Evolutionary conservation across 2,888 invertebrate genomes (phyloP), one percentile per base, ranked within the genome.

Genomic region (Polymixis flavicincta): DNA sequence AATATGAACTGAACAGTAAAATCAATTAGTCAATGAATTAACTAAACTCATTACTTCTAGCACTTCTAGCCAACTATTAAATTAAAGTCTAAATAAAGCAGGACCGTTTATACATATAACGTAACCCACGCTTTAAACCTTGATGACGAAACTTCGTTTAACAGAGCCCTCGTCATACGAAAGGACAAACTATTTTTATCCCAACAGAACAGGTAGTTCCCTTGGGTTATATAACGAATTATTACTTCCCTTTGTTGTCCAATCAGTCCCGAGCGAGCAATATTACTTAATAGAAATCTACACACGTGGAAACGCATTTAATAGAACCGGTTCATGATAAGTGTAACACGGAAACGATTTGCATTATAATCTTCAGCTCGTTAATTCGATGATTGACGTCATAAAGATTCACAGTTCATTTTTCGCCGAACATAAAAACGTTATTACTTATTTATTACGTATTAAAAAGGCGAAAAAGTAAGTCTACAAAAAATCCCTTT

Each of bases 201-300:
- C 75, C 57, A 8, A 50, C 69, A 67, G 77, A 70, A 82, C 82
- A 84, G 84, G 85, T 84, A 84, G 84, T 71, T 82, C 78, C 71
- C 69, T 70, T 70, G 71, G 82, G 79, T 74, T 82, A 64, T 59
- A 78, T 57, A 76, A 79, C 69, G 71, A 72, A 82, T 74, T 70
- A 79, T 72, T 76, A 65, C 69, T 68, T 79, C 71, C 74, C 74
- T 79, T 84, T 84, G 85, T 84, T 82, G 75, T 70, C 66, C 73
- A 76, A 84, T 78, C 76, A 79, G 68, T 67, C 63, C 59, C 65
- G 7, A 59, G 61, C 28, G 63, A n/a, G 57, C 69, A 65, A 80
- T 80, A 80, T 80, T 74, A 76, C 71, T 76, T 68, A 71, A 80
- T 65, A 79, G 42, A 65, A 60, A 76, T 74, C 61, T 64, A 74